These are phyloP conservation scores for Drosophila nasuta DNA, from an alignment of 1,140 invertebrate species.

Conservation along the genomic window DNA sequence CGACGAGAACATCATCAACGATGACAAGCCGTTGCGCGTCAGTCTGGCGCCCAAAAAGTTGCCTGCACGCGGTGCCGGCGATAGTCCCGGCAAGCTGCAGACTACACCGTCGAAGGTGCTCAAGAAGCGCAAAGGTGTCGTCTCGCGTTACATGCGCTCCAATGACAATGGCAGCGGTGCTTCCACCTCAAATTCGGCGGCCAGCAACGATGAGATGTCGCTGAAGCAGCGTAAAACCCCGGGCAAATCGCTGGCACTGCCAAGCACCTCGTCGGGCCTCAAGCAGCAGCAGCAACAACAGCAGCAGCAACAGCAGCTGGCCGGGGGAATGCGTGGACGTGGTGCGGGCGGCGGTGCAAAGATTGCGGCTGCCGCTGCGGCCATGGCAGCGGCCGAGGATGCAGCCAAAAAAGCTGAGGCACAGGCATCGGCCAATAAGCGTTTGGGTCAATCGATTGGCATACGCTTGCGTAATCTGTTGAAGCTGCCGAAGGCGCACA, in stretches of 20 bases:
- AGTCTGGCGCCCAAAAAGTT: conserved; percentile 85
- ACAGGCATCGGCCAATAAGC: conserved; percentile 64
- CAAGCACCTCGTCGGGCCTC: not conserved
- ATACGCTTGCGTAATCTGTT: conserved; percentile 96
- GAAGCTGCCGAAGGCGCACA: conserved; percentile 99
- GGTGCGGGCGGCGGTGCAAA: conserved; percentile 20
- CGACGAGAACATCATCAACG: conserved; percentile 95
- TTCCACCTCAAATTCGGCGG: conserved; percentile 59
- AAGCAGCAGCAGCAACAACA: conserved; percentile 5
- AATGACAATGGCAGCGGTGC: conserved; percentile 68
- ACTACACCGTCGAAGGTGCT: conserved; percentile 86
- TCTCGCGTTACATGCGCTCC: conserved; percentile 79
- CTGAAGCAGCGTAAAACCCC: conserved; percentile 43
- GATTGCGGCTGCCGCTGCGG: conserved; percentile 37
- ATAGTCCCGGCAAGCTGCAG: conserved; percentile 84
- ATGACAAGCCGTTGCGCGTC: conserved; percentile 89
- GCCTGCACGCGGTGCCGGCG: conserved; percentile 35
- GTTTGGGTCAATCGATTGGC: conserved; percentile 94
- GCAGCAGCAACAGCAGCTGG: conserved; percentile 1
- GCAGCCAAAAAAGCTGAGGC: conserved; percentile 51
- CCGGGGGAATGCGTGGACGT: conserved; percentile 1
- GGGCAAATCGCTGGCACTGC: conserved; percentile 12
- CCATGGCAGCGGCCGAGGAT: conserved; percentile 43
- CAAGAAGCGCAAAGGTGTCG: conserved; percentile 85
- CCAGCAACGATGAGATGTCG: conserved; percentile 8